Evolutionary conservation across 2,797 vertebrate species (phyloP).

Genomic region (Coreius guichenoti): DNA sequence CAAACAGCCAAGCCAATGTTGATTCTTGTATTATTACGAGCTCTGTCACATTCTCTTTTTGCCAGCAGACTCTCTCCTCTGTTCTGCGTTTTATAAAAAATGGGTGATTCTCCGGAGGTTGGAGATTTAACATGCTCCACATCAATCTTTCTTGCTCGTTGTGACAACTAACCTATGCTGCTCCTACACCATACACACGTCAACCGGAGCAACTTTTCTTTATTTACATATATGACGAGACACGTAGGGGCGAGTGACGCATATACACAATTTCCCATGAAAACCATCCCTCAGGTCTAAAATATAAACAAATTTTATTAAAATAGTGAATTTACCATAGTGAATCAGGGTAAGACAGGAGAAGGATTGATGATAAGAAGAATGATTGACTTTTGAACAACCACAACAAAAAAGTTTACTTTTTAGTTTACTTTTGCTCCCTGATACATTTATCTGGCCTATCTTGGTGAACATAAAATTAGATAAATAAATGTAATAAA

Average conservation of each 20-base stretch:
- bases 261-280: background rate
- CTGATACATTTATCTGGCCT: background rate
- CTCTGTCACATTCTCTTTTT: background rate
- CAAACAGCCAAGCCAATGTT: background rate
- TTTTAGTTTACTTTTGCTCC: background rate
- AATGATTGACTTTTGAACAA: background rate
- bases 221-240: background rate
- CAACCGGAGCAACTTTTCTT: background rate
- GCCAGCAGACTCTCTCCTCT: background rate
- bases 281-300: background rate
- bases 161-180: background rate
- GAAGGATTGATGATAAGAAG: background rate
- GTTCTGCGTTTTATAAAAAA: too few relatives aligned
- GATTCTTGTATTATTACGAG: background rate
- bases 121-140: too few relatives aligned
- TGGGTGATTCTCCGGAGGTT: too few relatives aligned
- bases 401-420: background rate
- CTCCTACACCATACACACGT: too few relatives aligned
- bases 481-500: slow-evolving; percentile 4
- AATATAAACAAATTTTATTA: background rate
- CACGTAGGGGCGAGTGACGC: fast-evolving
- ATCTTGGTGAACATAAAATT: background rate
- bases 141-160: too few relatives aligned
- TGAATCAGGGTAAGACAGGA: background rate
- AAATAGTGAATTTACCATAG: background rate